Percentiles rank a stretch among this genome's conserved stretches.
These are phyloP conservation scores for Tachuris rubrigastra DNA, from an alignment of 2,113 vertebrate species.

Conservation along the genomic window DNA sequence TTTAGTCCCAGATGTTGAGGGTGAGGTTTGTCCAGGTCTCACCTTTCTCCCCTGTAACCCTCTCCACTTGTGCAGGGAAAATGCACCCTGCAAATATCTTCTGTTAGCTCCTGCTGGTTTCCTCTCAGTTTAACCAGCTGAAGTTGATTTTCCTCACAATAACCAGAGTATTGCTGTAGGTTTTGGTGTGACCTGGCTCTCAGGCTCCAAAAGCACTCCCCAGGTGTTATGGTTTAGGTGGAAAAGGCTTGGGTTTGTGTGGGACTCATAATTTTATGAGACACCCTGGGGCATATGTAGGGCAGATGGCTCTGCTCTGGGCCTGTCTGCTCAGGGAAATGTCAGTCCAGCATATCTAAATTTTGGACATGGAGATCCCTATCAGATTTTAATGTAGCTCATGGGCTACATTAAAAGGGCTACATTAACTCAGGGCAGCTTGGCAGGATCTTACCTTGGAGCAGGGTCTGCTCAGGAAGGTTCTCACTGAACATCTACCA, in stretches of 20 bases:
- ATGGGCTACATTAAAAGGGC: no score
- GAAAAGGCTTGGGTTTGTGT: neutral
- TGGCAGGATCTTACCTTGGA: rapidly evolving
- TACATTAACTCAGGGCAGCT: rapidly evolving
- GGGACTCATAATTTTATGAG: neutral
- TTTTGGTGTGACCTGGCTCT: neutral
- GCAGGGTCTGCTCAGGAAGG: neutral
- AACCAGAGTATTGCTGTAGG: neutral
- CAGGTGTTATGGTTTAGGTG: neutral
- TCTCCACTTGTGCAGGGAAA: neutral
- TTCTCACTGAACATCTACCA: rapidly evolving
- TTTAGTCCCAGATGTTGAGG: neutral
- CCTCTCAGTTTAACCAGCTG: neutral
- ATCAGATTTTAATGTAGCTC: neutral
- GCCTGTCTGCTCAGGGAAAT: neutral
- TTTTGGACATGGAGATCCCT: neutral
- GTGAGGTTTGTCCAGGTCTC: neutral
- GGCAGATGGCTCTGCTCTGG: neutral
- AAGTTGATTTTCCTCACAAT: neutral
- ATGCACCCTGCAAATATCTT: neutral
- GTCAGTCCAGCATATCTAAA: neutral
- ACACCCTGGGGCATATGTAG: rapidly evolving
- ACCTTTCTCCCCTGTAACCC: neutral
- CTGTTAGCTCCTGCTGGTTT: neutral
- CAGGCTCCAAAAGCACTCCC: neutral